Percentiles rank a stretch among this genome's conserved stretches.
Evolutionary conservation across 2,888 invertebrate genomes (phyloP).

Genomic region (Ariolimax columbianus): DNA sequence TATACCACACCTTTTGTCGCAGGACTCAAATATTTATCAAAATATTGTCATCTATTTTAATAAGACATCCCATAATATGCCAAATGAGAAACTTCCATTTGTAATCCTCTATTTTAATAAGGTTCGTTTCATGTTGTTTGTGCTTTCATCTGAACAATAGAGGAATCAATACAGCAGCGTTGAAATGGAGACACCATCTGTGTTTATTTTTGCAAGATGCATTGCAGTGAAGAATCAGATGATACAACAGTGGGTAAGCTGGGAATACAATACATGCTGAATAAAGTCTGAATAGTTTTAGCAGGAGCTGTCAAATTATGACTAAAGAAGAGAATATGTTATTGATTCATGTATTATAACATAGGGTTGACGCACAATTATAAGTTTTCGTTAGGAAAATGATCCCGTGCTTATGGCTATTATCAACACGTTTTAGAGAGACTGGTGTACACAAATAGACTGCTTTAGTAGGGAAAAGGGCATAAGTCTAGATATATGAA

Average conservation of each 20-base stretch:
- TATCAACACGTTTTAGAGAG: no score
- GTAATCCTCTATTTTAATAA: slow-evolving; percentile 14
- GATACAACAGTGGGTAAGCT: neutral
- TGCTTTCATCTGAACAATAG: neutral
- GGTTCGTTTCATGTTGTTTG: neutral
- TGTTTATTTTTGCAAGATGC: neutral
- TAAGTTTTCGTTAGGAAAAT: no score
- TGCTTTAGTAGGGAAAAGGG: no score
- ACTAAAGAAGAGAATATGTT: neutral
- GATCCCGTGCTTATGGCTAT: no score
- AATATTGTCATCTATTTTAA: slow-evolving; percentile 22
- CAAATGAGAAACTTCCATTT: neutral
- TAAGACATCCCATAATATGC: neutral
- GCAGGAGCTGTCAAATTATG: neutral
- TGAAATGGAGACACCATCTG: neutral
- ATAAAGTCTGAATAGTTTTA: neutral
- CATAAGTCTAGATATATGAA: no score
- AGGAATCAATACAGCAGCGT: neutral
- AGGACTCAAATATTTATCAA: slow-evolving; percentile 34
- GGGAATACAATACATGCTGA: neutral
- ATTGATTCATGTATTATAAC: no score
- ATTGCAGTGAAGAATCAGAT: no score
- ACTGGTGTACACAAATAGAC: no score
- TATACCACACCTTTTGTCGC: neutral
- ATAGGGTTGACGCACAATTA: no score